Evolutionary conservation across 2,113 vertebrate species (phyloP), one percentile per base, ranked within the genome.

Genomic region (Clarias gariepinus): DNA sequence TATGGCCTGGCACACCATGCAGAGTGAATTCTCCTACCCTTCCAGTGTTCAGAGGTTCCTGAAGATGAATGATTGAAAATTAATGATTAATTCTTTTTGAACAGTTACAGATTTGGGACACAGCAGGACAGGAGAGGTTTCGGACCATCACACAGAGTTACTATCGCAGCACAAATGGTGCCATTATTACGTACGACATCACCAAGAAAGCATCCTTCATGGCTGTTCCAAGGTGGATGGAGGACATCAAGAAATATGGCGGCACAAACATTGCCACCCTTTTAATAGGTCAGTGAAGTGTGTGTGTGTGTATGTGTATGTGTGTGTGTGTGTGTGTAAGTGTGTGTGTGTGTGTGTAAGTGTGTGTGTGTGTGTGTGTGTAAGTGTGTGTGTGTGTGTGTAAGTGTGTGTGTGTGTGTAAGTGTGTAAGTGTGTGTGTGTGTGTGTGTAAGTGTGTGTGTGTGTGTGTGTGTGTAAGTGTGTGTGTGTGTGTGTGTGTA

Each of bases 91-190:
- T 25, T 82, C 6, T 57, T 88, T 61, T 89, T 81, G 1, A 83
- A n/a, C 74, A 97, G 97, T 89, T 97, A 91, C 97, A 97, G 95
- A 97, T 97, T 89, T 97, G 97, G 97, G 97, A 97, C 93, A 97
- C 97, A 0, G 97, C 97, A 0, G 97, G 97, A 68, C 97, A 97
- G 94, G 97, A 97, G 90, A 90, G 97, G 1, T 97, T 97, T 91
- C 95, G 96, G 13, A 97, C 97, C 58, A 97, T 97, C 92, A 97
- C 97, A 0, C 97, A 97, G 94, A 97, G 96, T 77, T 97, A 97
- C 21, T 97, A 97, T 82, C 96, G 96, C 88, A 97, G 96, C 79
- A 96, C 96, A 89, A 97, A 96, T 0, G 97, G 96, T 1, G 97
- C 97, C 87, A 96, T 97, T 92, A 94, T 97, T 0, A 95, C 96